phyloP scores from a whole-genome alignment of 2,888 invertebrate genomes.

The Phaedon cochleariae region DNA sequence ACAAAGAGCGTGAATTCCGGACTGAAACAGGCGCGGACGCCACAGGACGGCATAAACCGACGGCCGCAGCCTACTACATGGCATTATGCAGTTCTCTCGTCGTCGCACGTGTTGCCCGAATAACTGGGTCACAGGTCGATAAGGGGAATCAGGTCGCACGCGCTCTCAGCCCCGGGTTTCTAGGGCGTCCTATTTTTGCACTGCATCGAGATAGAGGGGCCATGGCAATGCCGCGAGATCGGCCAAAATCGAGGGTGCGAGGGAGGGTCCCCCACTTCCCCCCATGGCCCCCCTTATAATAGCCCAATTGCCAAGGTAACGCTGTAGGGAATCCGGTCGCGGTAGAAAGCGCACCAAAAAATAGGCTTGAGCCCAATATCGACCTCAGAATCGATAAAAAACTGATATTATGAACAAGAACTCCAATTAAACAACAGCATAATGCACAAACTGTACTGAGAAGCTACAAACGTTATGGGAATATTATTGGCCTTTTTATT shows the following conservation, averaged over 20 bases:
- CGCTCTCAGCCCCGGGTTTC: constrained; percentile 52
- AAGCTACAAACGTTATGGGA: no score
- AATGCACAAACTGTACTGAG: no score
- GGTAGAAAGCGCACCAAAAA: neutral
- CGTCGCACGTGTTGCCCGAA: constrained; percentile 53
- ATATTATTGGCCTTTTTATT: no score
- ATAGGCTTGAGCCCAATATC: no score
- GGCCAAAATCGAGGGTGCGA: neutral
- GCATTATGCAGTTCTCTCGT: constrained; percentile 31
- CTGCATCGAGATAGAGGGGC: constrained; percentile 19
- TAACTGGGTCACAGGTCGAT: constrained; percentile 57
- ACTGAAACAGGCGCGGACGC: neutral
- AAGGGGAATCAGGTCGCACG: constrained; percentile 53
- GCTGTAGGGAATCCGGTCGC: neutral
- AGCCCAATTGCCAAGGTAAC: neutral
- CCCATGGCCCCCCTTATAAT: no score
- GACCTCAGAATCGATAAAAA: no score
- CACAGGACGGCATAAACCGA: constrained; percentile 11
- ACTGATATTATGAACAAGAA: no score
- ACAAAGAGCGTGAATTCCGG: no score
- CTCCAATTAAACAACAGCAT: no score
- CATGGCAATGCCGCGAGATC: neutral
- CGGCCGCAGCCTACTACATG: constrained; percentile 9
- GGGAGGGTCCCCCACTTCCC: neutral
- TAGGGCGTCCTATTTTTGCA: constrained; percentile 49